Conservation (phyloP, 1,140 invertebrate species). For the Alviniconcha marisindica region DNA sequence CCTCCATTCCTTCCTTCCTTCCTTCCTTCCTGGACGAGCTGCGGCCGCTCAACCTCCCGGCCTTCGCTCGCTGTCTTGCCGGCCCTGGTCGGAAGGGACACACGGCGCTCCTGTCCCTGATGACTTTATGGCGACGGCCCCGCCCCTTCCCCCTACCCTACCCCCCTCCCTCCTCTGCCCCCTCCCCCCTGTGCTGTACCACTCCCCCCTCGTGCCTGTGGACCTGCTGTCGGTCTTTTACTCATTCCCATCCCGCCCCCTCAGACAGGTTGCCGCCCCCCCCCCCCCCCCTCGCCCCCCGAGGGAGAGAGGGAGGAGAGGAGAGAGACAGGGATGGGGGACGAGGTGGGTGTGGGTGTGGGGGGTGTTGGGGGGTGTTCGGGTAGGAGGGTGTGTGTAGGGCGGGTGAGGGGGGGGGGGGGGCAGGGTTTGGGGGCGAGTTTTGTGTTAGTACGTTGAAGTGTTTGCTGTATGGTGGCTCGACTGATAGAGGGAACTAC, state of each 20-base stretch:
- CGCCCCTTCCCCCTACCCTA: not conserved
- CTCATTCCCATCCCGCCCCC: not conserved
- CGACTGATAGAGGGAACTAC: too few relatives aligned
- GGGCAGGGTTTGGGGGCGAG: too few relatives aligned
- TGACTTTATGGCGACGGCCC: slow-evolving; percentile 13
- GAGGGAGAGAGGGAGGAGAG: not conserved
- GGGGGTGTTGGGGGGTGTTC: not conserved
- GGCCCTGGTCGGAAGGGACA: not conserved
- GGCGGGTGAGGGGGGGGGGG: not conserved
- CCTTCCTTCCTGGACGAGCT: too few relatives aligned
- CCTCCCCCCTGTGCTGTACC: not conserved
- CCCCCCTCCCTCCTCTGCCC: not conserved
- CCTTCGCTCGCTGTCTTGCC: too few relatives aligned
- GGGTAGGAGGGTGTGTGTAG: not conserved
- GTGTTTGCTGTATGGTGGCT: too few relatives aligned
- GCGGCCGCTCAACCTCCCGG: too few relatives aligned
- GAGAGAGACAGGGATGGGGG: not conserved
- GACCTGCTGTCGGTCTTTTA: not conserved
- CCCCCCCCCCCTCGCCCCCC: too few relatives aligned
- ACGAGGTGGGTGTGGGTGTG: not conserved
- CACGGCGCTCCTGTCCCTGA: not conserved
- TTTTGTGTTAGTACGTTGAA: too few relatives aligned
- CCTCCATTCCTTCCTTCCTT: too few relatives aligned
- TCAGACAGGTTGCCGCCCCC: slow-evolving; percentile 3
- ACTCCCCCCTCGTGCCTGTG: slow-evolving; percentile 6